A percentile compares a stretch with the other conserved stretches of the same genome.
These are phyloP conservation scores for Tretioscincus oriximinensis DNA, from an alignment of 2,113 vertebrate genomes.

Conservation along the genomic window DNA sequence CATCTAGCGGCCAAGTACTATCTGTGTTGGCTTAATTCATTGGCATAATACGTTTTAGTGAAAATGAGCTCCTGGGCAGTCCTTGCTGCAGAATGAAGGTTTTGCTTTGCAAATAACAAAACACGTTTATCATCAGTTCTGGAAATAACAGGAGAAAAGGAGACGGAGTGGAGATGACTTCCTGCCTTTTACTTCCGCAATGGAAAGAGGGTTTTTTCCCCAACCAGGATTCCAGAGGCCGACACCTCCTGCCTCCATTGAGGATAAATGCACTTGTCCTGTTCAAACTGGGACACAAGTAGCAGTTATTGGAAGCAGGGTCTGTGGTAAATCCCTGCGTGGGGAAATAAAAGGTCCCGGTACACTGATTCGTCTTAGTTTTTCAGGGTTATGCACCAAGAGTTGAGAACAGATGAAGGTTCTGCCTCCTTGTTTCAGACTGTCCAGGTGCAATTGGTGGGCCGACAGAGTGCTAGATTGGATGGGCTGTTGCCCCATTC, in stretches of 20 bases:
- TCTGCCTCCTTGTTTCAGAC: no score
- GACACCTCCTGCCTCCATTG: background rate
- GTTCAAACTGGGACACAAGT: background rate
- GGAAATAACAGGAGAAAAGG: background rate
- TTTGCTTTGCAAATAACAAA: background rate
- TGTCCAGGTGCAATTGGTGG: no score
- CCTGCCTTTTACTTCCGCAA: background rate
- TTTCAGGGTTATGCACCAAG: background rate
- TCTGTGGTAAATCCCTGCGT: background rate
- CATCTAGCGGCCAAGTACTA: background rate
- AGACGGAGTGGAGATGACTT: background rate
- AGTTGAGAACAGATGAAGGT: no score
- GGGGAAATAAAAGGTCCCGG: background rate
- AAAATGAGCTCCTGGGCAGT: background rate
- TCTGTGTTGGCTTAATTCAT: no score
- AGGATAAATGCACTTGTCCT: background rate
- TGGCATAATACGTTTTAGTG: no score
- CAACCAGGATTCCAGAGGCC: no score
- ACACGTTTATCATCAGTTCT: background rate
- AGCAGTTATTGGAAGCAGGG: background rate
- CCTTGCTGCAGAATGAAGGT: background rate
- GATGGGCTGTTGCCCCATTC: no score
- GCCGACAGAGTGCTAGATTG: no score
- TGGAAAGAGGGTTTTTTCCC: conserved; percentile 1
- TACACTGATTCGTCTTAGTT: background rate